Evolutionary conservation across 2,888 invertebrate genomes (phyloP), one percentile per base, ranked within the genome.

Genomic region (Oconnorella tubifera): DNA sequence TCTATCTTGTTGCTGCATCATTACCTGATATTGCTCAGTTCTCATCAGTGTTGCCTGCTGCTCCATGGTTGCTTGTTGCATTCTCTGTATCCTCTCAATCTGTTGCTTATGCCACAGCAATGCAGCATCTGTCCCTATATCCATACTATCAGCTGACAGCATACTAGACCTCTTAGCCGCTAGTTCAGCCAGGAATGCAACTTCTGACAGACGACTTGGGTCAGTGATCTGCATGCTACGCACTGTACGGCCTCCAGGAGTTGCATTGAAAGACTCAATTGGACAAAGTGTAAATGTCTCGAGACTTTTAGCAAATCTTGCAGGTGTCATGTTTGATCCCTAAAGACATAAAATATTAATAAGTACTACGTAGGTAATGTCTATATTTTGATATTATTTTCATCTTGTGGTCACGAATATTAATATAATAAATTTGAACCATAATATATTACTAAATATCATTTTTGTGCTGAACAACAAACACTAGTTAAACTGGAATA

Each of bases 171-270:
- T 51, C 25, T 27, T 10, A 19, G 10, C 53, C 6, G 53, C 53
- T n/a, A n/a, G n/a, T 6, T 51, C 53, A 25, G 53, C 14, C 10
- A 23, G 25, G 23, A 6, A 6, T 27, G 14, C 53, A 19, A 40
- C 40, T 10, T 40, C 40, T 19, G 40, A 40, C 19, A 40, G 10
- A 14, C 40, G 40, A 27, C 25, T 23, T 4, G 53, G 53, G 25
- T 51, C 14, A 19, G 23, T 51, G 14, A 25, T 51, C 53, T 19
- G 53, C 53, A 51, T 6, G 53, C 53, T 51, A 27, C 53, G 53
- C 10, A 27, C 53, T 6, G 6, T 27, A 19, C 53, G 14, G 10
- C 6, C 10, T 19, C 40, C 25, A 19, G 53, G 53, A 23, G 53
- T 51, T 25, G 25, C 23, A 40, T 14, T 40, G 10, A 6, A 14